Evolutionary conservation across 2,797 vertebrate genomes (phyloP).

Genomic region (Knipowitschia caucasica): DNA sequence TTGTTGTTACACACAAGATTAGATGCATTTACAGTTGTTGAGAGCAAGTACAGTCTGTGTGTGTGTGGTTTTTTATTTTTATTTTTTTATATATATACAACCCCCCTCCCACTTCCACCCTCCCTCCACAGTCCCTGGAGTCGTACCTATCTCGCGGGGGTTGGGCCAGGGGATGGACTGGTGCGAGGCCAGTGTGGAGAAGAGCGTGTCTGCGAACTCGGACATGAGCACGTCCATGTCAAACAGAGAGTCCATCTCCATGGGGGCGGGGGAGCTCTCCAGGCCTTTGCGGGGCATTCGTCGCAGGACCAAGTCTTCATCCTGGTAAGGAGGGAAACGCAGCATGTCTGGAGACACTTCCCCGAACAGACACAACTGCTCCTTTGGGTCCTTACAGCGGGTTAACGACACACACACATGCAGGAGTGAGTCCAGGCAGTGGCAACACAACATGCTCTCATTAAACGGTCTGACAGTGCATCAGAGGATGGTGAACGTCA

Average conservation of each 20-base stretch:
- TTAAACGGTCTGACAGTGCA: not conserved
- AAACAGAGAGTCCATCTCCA: conserved; percentile 93
- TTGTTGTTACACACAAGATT: no score
- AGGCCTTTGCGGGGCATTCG: conserved; percentile 74
- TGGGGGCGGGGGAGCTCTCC: conserved; percentile 83
- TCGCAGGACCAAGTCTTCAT: conserved; percentile 81
- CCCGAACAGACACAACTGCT: conserved; percentile 80
- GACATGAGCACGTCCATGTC: conserved; percentile 97
- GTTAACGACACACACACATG: conserved; percentile 60
- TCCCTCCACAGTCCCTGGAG: no score
- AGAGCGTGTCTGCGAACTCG: conserved; percentile 93
- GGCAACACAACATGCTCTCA: conserved; percentile 7
- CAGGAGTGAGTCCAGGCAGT: conserved; percentile 32
- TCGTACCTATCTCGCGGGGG: conserved; percentile 94
- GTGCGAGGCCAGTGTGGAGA: conserved; percentile 93
- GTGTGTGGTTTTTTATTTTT: no score
- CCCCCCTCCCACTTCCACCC: no score
- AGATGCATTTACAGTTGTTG: no score
- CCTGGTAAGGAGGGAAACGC: conserved; percentile 82
- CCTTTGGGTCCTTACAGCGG: conserved; percentile 72
- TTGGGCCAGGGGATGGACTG: conserved; percentile 89
- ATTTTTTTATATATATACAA: no score
- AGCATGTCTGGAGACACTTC: conserved; percentile 82
- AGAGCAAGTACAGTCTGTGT: no score
- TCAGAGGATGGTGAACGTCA: not conserved